Evolutionary conservation across 2,113 vertebrate genomes (phyloP).

Genomic region (Conger conger): DNA sequence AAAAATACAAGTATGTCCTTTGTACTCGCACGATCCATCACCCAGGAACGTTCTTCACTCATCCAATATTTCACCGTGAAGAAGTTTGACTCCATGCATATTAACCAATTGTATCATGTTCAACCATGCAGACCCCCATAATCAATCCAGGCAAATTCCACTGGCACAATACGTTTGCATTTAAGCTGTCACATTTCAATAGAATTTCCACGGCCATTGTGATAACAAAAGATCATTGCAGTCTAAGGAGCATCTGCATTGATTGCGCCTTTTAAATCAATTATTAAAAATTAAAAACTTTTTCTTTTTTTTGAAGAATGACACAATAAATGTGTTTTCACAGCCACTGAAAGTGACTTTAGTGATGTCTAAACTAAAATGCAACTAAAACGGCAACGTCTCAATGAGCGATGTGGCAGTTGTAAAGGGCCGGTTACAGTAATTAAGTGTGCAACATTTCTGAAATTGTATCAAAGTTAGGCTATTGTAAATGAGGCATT

Average conservation of each 20-base stretch:
- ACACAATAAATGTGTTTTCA: background rate
- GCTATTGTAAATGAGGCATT: background rate
- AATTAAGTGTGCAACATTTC: background rate
- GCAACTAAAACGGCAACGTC: background rate
- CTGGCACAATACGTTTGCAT: background rate
- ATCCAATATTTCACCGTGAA: background rate
- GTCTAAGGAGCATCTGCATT: background rate
- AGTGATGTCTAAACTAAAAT: background rate
- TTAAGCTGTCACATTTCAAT: background rate
- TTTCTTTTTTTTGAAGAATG: background rate
- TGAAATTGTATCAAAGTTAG: slow-evolving; percentile 5
- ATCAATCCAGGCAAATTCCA: background rate
- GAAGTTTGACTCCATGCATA: background rate
- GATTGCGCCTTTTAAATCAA: background rate
- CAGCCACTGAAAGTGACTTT: background rate
- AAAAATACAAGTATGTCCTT: background rate
- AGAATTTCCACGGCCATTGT: background rate
- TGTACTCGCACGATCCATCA: background rate
- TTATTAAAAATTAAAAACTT: too few species aligned
- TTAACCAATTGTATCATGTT: background rate
- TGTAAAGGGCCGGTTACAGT: background rate
- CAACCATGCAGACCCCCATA: background rate
- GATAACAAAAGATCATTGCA: background rate
- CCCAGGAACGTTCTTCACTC: background rate
- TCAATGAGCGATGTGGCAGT: background rate